Evolutionary conservation across 37 sponge, comb jelly and placozoan species (phyloP).

Genomic region (Agelas oroides): DNA sequence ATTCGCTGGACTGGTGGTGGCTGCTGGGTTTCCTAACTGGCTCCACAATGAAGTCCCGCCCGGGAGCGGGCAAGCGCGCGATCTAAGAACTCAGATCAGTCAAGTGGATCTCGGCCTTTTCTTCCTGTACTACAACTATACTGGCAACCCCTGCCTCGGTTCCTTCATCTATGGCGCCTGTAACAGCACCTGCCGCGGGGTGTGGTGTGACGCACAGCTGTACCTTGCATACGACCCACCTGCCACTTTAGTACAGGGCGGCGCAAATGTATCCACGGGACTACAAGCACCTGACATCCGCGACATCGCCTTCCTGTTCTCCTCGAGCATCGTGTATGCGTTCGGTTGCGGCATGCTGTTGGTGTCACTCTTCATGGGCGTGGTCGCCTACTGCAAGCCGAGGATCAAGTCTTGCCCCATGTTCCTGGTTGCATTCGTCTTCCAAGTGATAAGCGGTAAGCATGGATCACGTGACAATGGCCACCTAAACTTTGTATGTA

Average conservation of each 20-base stretch:
- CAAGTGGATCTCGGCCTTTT: constrained; percentile 51
- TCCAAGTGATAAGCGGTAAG: constrained; percentile 74
- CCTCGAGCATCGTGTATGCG: constrained; percentile 62
- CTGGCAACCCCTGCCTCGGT: background rate
- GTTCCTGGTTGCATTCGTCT: constrained; percentile 55
- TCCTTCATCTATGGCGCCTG: no score
- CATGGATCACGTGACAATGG: no score
- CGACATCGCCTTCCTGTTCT: constrained; percentile 52
- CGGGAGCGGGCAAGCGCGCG: no score
- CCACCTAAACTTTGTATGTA: no score
- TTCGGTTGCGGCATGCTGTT: constrained; percentile 55
- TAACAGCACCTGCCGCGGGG: background rate
- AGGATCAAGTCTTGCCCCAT: constrained; percentile 39
- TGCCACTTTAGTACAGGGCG: no score
- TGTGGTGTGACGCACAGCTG: background rate
- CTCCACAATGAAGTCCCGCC: constrained; percentile 13
- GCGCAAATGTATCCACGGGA: background rate
- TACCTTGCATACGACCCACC: constrained; percentile 17
- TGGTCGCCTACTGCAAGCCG: constrained; percentile 70
- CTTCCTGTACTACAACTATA: constrained; percentile 35
- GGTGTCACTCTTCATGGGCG: constrained; percentile 63
- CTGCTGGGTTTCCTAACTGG: constrained; percentile 66
- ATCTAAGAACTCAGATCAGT: background rate
- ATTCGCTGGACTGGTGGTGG: constrained; percentile 52
- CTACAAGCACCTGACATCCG: background rate